Percentiles rank a stretch among this genome's conserved stretches.
These are phyloP conservation scores for Serripes groenlandicus DNA, from an alignment of 2,888 invertebrate genomes.

Conservation along the genomic window DNA sequence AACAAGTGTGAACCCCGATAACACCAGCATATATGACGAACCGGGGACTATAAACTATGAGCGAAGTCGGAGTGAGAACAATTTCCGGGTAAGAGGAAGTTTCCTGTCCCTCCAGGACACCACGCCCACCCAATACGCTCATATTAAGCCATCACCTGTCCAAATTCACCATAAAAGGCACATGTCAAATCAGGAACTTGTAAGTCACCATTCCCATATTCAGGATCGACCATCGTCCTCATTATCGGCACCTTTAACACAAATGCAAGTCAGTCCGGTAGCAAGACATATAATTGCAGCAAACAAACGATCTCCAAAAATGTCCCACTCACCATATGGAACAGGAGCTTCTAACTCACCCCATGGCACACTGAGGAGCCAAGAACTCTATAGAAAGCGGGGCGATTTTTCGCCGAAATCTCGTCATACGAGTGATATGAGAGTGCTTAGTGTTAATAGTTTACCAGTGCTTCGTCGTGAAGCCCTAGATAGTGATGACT, in stretches of 20 bases:
- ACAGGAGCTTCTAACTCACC: not conserved
- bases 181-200: constrained; percentile 44
- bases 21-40: constrained; percentile 39
- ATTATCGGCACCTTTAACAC: constrained; percentile 18
- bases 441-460: not conserved
- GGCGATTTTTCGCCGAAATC: constrained; percentile 45
- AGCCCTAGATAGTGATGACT: not conserved
- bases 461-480: constrained; percentile 4
- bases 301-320: constrained; percentile 6
- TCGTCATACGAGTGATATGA: constrained; percentile 38
- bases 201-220: constrained; percentile 17
- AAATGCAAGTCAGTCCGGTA: constrained; percentile 11
- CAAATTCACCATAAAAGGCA: constrained; percentile 42
- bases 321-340: not conserved
- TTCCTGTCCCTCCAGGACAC: constrained; percentile 28
- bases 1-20: constrained; percentile 2
- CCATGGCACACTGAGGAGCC: not conserved
- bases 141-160: constrained; percentile 36
- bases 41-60: constrained; percentile 22
- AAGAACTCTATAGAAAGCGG: constrained; percentile 20
- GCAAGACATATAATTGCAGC: not conserved
- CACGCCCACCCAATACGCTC: constrained; percentile 32
- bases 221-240: constrained; percentile 40
- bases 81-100: constrained; percentile 21
- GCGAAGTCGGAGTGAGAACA: not conserved